These are phyloP conservation scores for Deilephila porcellus DNA, from an alignment of 2,888 invertebrate species.

Conservation along the genomic window DNA sequence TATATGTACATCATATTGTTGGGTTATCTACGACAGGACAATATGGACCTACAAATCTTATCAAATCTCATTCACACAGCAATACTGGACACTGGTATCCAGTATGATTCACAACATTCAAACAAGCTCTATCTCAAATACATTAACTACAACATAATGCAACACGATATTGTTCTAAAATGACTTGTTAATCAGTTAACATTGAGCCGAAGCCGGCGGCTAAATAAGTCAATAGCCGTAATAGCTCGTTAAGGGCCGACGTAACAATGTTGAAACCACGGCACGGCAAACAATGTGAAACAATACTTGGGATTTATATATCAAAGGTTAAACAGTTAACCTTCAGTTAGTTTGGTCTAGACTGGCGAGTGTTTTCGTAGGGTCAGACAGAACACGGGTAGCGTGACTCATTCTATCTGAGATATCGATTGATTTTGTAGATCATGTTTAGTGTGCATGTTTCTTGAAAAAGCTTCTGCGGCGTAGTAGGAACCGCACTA, in stretches of 20 bases:
- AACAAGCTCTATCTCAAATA: constrained; percentile 7
- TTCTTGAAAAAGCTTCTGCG: background rate
- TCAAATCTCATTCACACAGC: too few species aligned
- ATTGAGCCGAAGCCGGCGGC: constrained; percentile 55
- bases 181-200: constrained; percentile 64
- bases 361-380: constrained; percentile 36
- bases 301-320: constrained; percentile 22
- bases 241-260: constrained; percentile 51
- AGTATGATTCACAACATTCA: constrained; percentile 16
- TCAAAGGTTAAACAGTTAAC: constrained; percentile 31
- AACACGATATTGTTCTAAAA: constrained; percentile 58
- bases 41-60: too few species aligned
- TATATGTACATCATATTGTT: too few species aligned
- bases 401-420: constrained; percentile 7
- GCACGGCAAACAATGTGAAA: constrained; percentile 32
- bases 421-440: background rate
- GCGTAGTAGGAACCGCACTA: too few species aligned
- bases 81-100: background rate
- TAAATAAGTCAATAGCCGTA: constrained; percentile 57
- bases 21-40: too few species aligned
- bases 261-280: constrained; percentile 32
- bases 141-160: constrained; percentile 20
- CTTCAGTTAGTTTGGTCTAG: constrained; percentile 44
- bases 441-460: background rate
- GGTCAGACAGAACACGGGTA: background rate